phyloP scores from a whole-genome alignment of 2,797 vertebrate genomes.

The Megaceryle alcyon region DNA sequence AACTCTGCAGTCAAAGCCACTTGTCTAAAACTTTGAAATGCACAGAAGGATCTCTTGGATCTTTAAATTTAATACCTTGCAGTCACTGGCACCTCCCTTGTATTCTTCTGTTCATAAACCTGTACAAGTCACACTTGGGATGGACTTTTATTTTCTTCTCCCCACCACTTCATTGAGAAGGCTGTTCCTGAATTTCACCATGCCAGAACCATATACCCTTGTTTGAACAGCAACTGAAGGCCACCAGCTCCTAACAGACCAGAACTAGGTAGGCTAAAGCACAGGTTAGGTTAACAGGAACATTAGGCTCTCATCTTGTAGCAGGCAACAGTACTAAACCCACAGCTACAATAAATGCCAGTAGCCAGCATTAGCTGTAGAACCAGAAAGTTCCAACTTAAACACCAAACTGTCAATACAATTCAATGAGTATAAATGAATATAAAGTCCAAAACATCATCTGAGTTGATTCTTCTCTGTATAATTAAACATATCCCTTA shows the following conservation, averaged over 20 bases:
- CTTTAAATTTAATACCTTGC: not conserved
- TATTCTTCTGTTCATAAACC: not conserved
- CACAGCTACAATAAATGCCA: not conserved
- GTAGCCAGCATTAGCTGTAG: not conserved
- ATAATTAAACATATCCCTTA: not conserved
- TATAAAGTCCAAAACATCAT: not conserved
- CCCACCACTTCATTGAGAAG: not conserved
- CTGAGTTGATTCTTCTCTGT: not conserved
- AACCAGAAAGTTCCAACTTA: not conserved
- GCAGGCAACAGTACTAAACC: not conserved
- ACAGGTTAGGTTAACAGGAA: not conserved
- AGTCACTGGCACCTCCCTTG: not conserved
- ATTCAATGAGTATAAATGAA: not conserved
- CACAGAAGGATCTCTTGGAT: not conserved
- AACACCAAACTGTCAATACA: not conserved
- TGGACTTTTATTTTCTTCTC: not conserved
- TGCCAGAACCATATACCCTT: accelerated
- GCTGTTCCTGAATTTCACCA: not conserved
- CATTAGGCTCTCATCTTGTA: not conserved
- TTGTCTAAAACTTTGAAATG: not conserved
- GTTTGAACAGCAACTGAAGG: not conserved
- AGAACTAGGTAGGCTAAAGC: not conserved
- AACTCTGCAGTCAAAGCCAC: not conserved
- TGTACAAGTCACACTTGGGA: not conserved
- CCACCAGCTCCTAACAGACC: not conserved